phyloP scores from a whole-genome alignment of 2,888 invertebrate species.

The Platynereis dumerilii region DNA sequence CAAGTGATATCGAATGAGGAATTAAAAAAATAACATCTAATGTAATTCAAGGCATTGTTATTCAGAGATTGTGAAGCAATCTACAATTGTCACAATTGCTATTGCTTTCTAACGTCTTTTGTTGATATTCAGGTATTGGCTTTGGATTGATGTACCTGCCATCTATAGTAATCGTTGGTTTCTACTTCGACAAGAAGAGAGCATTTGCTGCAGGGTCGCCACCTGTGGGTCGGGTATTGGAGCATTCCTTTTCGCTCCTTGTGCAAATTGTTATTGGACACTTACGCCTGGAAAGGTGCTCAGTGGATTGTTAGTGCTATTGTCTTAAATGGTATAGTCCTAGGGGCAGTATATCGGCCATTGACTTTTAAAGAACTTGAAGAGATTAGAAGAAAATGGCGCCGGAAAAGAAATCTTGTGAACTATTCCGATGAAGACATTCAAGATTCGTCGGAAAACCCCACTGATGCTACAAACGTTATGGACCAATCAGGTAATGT shows the following conservation, averaged over 20 bases:
- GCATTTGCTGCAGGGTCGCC: conserved; percentile 28
- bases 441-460: too few relatives aligned
- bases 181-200: conserved; percentile 28
- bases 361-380: conserved; percentile 61
- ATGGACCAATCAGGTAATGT: too few relatives aligned
- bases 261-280: conserved; percentile 71
- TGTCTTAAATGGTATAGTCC: conserved; percentile 75
- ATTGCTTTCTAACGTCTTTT: neutral
- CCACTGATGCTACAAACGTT: too few relatives aligned
- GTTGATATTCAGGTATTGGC: conserved; percentile 76
- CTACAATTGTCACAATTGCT: too few relatives aligned
- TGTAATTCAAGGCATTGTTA: too few relatives aligned
- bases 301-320: conserved; percentile 81
- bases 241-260: conserved; percentile 84
- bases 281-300: conserved; percentile 78
- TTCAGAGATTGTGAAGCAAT: too few relatives aligned
- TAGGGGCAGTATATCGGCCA: conserved; percentile 84
- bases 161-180: conserved; percentile 77
- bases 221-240: conserved; percentile 81
- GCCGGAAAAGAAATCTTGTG: conserved; percentile 7
- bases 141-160: conserved; percentile 95
- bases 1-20: too few relatives aligned
- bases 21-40: too few relatives aligned
- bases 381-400: conserved; percentile 14
- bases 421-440: too few relatives aligned